Base-by-base conservation (phyloP, 2,888 invertebrate species). In the Helicoverpa assulta region DNA sequence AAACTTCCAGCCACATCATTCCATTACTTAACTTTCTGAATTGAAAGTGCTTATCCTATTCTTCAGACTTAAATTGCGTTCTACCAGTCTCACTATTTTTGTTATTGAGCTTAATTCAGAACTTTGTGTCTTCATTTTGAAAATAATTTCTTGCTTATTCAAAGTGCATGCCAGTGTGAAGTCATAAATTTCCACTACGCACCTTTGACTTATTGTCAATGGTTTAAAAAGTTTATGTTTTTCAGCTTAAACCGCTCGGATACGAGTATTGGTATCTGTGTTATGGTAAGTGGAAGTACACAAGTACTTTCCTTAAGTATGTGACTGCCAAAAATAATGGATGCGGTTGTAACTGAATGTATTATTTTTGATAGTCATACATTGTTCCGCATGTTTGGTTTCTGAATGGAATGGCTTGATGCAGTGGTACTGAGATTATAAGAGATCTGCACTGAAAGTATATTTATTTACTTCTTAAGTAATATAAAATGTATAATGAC, bases 261-360 rank as follows among this genome's bases (percentile, higher is more conserved):
- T 94, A 94, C 94, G 92, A 93, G 94, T 93, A 88, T 93, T 93
- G 93, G 88, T 94, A 92, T 90, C 91, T 90, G 89, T 90, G 89
- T 89, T 87, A 94, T 95, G 95, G 95, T 95, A 95, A 95, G 95
- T 95, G 95, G 91, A 92, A 91, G 95, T 95, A 95, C 94, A 72
- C 69, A 80, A 83, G 95, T 95, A 94, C 95, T 92, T 93, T 94
- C 94, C 91, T 91, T 83, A 84, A 60, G 40, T 86, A 87, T 88
- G 86, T 87, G 89, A 82, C 88, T 89, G 87, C 79, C 86, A 89
- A 87, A 87, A 89, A 87, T 85, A 86, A 85, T 75, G 55, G 14
- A 40, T 40, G 37, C 26, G 18, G 43, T 18, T 37, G n/a, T 19
- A 47, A 54, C 53, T 33, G 16, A 29, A 37, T 19, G 7, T 67